These are phyloP conservation scores for Atta colombica DNA, from an alignment of 1,140 invertebrate species.

Conservation along the genomic window DNA sequence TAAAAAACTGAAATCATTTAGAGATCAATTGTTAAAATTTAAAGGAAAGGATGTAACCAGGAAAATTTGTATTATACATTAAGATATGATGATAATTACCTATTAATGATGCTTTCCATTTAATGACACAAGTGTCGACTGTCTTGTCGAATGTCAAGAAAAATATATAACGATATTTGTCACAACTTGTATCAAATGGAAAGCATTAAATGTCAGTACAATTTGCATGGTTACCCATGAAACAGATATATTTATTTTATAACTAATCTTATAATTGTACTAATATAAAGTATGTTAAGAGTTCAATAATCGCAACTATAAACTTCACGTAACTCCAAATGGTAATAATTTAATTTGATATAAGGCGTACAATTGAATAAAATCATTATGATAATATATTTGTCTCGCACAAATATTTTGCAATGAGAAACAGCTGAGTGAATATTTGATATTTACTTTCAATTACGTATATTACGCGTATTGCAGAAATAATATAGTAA, in stretches of 20 bases:
- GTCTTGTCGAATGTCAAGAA: no score
- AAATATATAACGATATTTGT: no score
- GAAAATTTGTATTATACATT: not conserved
- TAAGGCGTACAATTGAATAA: not conserved
- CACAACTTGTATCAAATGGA: no score
- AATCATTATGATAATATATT: not conserved
- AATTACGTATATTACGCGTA: not conserved
- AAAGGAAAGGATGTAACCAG: not conserved
- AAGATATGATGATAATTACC: slow-evolving; percentile 8
- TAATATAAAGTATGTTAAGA: not conserved
- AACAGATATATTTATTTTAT: not conserved
- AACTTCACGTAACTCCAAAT: not conserved
- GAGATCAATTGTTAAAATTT: not conserved
- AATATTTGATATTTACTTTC: slow-evolving; percentile 22
- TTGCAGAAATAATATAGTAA: not conserved
- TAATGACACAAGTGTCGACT: no score
- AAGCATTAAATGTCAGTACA: not conserved
- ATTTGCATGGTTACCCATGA: not conserved
- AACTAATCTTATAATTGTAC: not conserved
- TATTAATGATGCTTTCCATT: not conserved
- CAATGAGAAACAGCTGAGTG: slow-evolving; percentile 6
- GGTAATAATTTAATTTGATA: not conserved
- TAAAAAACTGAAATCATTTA: slow-evolving; percentile 13
- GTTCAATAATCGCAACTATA: not conserved
- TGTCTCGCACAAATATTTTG: slow-evolving; percentile 19